Percentiles rank a stretch among this genome's conserved stretches.
Evolutionary conservation across 2,888 invertebrate species (phyloP).

Genomic region (Cactoblastis cactorum): DNA sequence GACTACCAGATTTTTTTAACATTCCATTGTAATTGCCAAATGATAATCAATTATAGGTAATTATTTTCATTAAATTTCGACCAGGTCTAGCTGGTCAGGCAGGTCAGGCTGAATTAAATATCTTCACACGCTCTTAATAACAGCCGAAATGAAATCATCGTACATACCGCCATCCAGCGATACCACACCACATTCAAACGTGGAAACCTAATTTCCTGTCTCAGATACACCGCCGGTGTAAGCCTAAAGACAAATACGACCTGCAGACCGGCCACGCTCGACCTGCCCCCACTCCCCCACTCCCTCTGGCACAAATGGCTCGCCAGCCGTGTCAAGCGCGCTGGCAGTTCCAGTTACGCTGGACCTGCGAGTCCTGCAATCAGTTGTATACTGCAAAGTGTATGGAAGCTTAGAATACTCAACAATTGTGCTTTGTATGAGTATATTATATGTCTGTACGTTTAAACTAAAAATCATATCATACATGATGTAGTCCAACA

Average conservation of each 20-base stretch:
- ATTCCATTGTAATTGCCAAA: too few species aligned
- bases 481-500: too few species aligned
- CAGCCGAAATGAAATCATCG: background rate
- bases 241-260: conserved; percentile 72
- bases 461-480: background rate
- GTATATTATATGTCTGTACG: background rate
- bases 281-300: conserved; percentile 28
- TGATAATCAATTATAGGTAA: too few species aligned
- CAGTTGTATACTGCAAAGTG: conserved; percentile 4
- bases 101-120: too few species aligned
- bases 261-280: conserved; percentile 39
- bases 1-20: too few species aligned
- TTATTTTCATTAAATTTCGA: too few species aligned
- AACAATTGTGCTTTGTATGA: conserved; percentile 8
- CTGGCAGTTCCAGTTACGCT: conserved; percentile 28
- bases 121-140: background rate
- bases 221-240: conserved; percentile 64
- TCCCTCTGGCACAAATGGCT: conserved; percentile 13
- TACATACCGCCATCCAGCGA: conserved; percentile 41
- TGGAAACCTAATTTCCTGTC: conserved; percentile 78
- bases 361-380: background rate
- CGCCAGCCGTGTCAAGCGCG: conserved; percentile 29
- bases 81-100: too few species aligned
- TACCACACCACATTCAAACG: conserved; percentile 55
- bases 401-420: background rate